These are phyloP conservation scores for Muscicapa comitata DNA, from an alignment of 2,797 vertebrate species.

Conservation along the genomic window DNA sequence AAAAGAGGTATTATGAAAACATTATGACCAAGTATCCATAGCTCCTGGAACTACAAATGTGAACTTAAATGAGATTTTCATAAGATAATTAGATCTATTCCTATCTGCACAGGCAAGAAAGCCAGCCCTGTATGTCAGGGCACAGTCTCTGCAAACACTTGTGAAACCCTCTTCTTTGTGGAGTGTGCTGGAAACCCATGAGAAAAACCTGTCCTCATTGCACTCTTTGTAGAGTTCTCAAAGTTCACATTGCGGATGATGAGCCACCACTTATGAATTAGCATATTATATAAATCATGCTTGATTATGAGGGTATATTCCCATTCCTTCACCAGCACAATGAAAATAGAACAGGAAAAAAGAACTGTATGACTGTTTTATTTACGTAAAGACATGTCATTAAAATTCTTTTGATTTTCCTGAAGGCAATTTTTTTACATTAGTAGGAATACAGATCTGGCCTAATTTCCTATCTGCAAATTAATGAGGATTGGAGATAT, in stretches of 20 bases:
- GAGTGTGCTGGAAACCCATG: neutral
- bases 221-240: constrained; percentile 33
- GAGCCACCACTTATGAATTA: constrained; percentile 46
- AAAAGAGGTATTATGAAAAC: neutral
- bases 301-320: constrained; percentile 50
- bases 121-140: neutral
- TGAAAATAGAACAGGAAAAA: constrained; percentile 66
- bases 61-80: neutral
- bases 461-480: constrained; percentile 64
- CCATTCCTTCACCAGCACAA: constrained; percentile 47
- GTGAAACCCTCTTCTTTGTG: neutral
- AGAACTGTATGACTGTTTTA: constrained; percentile 53
- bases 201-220: neutral
- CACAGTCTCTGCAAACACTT: neutral
- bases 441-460: constrained; percentile 58
- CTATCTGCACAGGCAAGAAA: neutral
- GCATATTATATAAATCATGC: constrained; percentile 65
- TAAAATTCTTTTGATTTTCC: constrained; percentile 71
- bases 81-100: neutral
- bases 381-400: constrained; percentile 65
- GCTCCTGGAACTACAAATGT: neutral
- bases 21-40: neutral
- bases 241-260: constrained; percentile 39
- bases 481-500: constrained; percentile 62
- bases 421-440: constrained; percentile 50